Conservation (phyloP, 2,888 invertebrate genomes). For the Agrotis puta region DNA sequence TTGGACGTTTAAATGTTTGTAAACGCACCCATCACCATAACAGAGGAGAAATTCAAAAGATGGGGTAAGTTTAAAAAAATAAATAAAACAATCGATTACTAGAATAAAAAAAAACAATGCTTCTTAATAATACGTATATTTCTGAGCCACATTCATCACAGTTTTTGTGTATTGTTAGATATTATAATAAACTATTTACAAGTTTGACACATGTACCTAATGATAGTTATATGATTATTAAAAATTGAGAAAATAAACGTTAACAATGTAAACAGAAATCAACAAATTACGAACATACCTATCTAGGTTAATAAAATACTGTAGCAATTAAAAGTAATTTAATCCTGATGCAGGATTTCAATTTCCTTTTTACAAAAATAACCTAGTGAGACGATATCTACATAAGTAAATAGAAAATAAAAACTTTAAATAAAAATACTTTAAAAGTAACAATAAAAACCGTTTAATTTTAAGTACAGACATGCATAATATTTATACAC, state of each 20-base stretch:
- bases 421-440: background rate
- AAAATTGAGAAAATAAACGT: constrained; percentile 22
- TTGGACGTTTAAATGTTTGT: too few species aligned
- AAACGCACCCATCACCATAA: too few species aligned
- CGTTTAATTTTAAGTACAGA: background rate
- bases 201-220: constrained; percentile 67
- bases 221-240: constrained; percentile 12
- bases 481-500: too few species aligned
- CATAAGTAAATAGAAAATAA: background rate
- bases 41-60: too few species aligned
- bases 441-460: background rate
- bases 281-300: background rate
- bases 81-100: too few species aligned
- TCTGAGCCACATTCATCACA: constrained; percentile 87
- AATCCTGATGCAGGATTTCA: constrained; percentile 63
- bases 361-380: constrained; percentile 18
- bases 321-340: constrained; percentile 19
- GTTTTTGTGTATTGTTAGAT: constrained; percentile 76
- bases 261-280: background rate
- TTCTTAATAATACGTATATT: constrained; percentile 69
- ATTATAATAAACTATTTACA: constrained; percentile 61
- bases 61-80: too few species aligned
- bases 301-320: background rate
- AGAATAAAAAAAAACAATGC: constrained; percentile 11
- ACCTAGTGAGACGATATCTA: constrained; percentile 10